These are phyloP conservation scores for Carposina sasakii DNA, from an alignment of 1,140 invertebrate genomes.

Conservation along the genomic window DNA sequence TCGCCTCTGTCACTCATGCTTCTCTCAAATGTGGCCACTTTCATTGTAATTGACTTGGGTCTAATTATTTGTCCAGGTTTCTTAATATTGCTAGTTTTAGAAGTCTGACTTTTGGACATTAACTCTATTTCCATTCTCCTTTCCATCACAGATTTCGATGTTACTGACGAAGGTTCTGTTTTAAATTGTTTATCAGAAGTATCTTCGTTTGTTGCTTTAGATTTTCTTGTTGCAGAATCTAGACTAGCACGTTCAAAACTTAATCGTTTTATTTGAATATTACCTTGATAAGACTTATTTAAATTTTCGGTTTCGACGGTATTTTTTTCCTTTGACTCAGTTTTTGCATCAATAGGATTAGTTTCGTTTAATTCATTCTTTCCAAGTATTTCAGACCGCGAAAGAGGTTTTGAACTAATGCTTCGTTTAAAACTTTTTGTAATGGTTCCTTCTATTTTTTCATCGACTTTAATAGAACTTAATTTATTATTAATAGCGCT, in stretches of 20 bases:
- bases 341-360: slow-evolving; percentile 15
- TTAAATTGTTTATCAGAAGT: slow-evolving; percentile 19
- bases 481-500: no score
- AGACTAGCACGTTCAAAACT: slow-evolving; percentile 68
- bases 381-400: slow-evolving; percentile 38
- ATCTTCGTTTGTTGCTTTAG: slow-evolving; percentile 29
- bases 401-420: slow-evolving; percentile 30
- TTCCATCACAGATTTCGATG: slow-evolving; percentile 65
- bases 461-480: no score
- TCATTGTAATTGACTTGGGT: slow-evolving; percentile 54
- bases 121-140: slow-evolving; percentile 66
- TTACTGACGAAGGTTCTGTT: slow-evolving; percentile 33
- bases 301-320: slow-evolving; percentile 19
- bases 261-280: slow-evolving; percentile 62
- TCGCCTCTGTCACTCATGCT: slow-evolving; percentile 37
- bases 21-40: slow-evolving; percentile 56
- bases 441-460: no score
- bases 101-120: slow-evolving; percentile 44
- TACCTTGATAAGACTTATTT: slow-evolving; percentile 34
- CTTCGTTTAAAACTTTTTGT: slow-evolving; percentile 42
- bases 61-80: slow-evolving; percentile 37
- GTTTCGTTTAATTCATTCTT: slow-evolving; percentile 10
- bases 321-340: slow-evolving; percentile 9
- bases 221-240: slow-evolving; percentile 59
- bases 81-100: slow-evolving; percentile 34